Evolutionary conservation across 2,113 vertebrate species (phyloP).

Genomic region (Fregata magnificens): DNA sequence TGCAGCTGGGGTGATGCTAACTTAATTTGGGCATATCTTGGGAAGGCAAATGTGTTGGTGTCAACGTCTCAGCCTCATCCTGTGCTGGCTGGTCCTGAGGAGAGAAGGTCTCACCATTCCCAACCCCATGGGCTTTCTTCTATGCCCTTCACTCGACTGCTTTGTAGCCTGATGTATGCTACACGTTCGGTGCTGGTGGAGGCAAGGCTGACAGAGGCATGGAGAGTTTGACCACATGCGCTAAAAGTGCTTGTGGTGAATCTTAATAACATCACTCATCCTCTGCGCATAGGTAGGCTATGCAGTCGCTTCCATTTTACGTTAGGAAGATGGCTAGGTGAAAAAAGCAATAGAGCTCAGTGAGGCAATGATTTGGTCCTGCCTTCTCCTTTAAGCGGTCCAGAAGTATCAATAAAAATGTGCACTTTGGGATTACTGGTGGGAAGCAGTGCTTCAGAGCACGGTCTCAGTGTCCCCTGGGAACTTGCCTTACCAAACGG

Average conservation of each 20-base stretch:
- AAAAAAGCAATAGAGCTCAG: neutral
- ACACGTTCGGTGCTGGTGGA: neutral
- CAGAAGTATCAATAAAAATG: neutral
- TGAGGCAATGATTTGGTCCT: neutral
- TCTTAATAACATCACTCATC: neutral
- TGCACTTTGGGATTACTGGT: neutral
- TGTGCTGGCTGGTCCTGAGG: rapidly evolving
- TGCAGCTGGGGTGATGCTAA: neutral
- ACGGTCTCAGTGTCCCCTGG: neutral
- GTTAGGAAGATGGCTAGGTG: neutral
- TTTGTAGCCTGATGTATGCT: rapidly evolving
- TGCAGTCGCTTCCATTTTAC: neutral
- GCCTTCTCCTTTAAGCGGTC: neutral
- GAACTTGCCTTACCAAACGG: neutral
- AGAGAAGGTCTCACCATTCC: neutral
- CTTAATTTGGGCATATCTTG: neutral
- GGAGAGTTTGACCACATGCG: neutral
- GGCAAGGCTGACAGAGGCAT: neutral
- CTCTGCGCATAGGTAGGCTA: neutral
- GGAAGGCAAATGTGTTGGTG: neutral
- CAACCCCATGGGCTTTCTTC: neutral
- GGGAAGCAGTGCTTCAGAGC: neutral
- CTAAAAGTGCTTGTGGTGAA: neutral
- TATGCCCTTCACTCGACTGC: neutral
- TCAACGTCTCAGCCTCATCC: neutral